Evolutionary conservation across 2,888 invertebrate species (phyloP), one percentile per base, ranked within the genome.

Genomic region (Globia sparganii): DNA sequence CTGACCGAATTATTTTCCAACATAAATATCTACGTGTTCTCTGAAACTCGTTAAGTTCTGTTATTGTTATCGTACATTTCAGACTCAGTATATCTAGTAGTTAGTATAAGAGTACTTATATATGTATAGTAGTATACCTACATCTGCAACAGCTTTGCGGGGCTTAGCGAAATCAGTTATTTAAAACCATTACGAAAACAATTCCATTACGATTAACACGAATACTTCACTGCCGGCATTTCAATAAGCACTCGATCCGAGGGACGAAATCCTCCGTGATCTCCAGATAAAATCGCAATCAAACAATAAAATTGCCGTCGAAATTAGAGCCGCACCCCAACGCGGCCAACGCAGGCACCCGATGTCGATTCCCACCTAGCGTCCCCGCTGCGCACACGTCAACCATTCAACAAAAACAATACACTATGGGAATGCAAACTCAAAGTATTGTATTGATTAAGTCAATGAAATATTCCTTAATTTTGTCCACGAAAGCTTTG

Each of bases 201-300:
- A 75, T 87, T 86, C 86, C 80, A 85, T 86, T 83, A 83, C 80
- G 84, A 87, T 86, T 84, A 87, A 85, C 78, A 81, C 69, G 80
- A 77, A 78, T 75, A 78, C 77, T 83, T 74, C 71, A 81, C 79
- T 81, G 75, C 66, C 69, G 85, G 83, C 84, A 89, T 90, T 89
- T 88, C 84, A 87, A 87, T 85, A 85, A 86, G 84, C 79, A 84
- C 87, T 89, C 68, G 72, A 80, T 71, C 40, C 62, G 93, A 93
- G 94, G 94, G 94, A 91, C 87, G 82, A 89, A 95, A 95, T 94
- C 94, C 95, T 93, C 91, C 90, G 87, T 92, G 94, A 94, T 94
- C 94, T 92, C 91, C 86, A 90, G 96, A 96, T 96, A 96, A 96
- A 95, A 96, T 96, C 96, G 94, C 95, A 95, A 96, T 96, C 95